These are phyloP conservation scores for Pseudomyrmex flavicornis DNA, from an alignment of 1,140 invertebrate genomes.

Conservation along the genomic window DNA sequence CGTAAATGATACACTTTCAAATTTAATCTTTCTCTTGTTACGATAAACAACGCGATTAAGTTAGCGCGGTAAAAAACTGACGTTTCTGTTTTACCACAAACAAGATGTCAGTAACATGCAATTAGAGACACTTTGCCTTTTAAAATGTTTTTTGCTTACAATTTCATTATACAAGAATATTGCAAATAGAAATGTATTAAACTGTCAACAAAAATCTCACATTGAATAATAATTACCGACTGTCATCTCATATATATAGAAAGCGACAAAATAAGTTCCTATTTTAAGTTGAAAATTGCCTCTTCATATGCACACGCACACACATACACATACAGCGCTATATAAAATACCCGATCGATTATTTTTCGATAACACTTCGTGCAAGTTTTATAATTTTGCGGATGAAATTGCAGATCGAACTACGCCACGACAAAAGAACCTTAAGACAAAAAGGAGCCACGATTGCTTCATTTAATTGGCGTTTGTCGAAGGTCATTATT, in stretches of 20 bases:
- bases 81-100: background rate
- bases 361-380: conserved; percentile 25
- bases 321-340: too few species aligned
- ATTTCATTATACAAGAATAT: background rate
- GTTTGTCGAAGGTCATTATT: conserved; percentile 70
- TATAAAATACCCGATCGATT: conserved; percentile 7
- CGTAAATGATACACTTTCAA: conserved; percentile 52
- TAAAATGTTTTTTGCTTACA: background rate
- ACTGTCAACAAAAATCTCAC: background rate
- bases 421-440: background rate
- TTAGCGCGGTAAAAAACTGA: background rate
- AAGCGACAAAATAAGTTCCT: conserved; percentile 1
- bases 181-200: background rate
- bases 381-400: conserved; percentile 12
- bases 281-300: conserved; percentile 39
- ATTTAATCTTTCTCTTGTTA: conserved; percentile 44
- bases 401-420: conserved; percentile 43
- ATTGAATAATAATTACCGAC: too few species aligned
- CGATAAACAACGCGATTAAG: conserved; percentile 14
- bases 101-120: background rate
- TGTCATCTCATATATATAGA: background rate
- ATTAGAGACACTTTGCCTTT: background rate
- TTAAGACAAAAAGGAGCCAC: conserved; percentile 38
- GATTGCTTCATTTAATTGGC: conserved; percentile 69
- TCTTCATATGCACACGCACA: background rate